Percentiles rank a stretch among this genome's conserved stretches.
Conservation (phyloP, 2,888 invertebrate species). For the Anarsia innoxiella region DNA sequence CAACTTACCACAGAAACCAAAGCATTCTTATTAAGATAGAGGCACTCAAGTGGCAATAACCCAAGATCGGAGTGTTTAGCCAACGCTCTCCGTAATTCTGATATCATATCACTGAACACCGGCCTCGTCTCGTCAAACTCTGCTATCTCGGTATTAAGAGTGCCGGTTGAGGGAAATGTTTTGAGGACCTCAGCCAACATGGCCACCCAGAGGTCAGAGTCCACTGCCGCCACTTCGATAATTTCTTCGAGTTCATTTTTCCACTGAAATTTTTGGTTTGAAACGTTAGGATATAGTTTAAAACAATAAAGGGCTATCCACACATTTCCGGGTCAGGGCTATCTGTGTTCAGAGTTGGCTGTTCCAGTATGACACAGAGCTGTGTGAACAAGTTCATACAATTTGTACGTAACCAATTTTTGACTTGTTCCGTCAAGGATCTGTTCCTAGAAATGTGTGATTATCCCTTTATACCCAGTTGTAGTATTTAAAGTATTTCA, state of each 20-base stretch:
- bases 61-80: slow-evolving; percentile 89
- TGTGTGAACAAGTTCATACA: no score
- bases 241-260: slow-evolving; percentile 94
- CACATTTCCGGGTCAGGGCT: no score
- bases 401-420: no score
- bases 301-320: neutral
- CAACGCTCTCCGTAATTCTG: slow-evolving; percentile 86
- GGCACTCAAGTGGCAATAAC: slow-evolving; percentile 95
- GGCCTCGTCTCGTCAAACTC: slow-evolving; percentile 92
- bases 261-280: slow-evolving; percentile 81
- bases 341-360: no score
- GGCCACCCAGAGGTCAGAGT: slow-evolving; percentile 97
- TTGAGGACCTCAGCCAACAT: slow-evolving; percentile 97
- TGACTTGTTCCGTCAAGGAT: no score
- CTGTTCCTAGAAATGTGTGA: no score
- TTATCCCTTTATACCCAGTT: no score
- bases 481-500: no score
- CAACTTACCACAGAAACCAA: slow-evolving; percentile 87
- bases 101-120: slow-evolving; percentile 92
- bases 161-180: slow-evolving; percentile 92
- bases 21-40: slow-evolving; percentile 96
- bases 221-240: slow-evolving; percentile 92
- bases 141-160: slow-evolving; percentile 90
- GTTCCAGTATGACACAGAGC: no score
- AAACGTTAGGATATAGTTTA: neutral